Base-by-base conservation (phyloP, 2,113 vertebrate genomes). In the Thinocorus orbignyianus region DNA sequence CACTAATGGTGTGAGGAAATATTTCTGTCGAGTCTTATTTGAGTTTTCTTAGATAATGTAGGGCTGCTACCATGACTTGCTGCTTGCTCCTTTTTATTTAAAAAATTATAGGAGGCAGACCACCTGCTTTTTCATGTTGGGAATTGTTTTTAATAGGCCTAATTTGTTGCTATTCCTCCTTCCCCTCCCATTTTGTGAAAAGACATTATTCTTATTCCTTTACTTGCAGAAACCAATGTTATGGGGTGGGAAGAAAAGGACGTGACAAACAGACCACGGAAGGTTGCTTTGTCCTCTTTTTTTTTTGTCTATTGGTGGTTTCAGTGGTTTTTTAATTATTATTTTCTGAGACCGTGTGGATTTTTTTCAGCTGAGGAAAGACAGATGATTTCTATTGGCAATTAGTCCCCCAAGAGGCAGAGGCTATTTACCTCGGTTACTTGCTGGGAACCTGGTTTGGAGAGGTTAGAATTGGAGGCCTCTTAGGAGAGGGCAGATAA, bases 401-500 rank as follows among this genome's bases (percentile, higher is more conserved):
- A 57, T 95, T 58, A 88, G 6, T 17, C 10, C 26, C 19, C 25
- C 52, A 13, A 31, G 65, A 57, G 33, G 35, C 6, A 37, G 55
- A 74, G 69, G 48, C 8, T 91, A 25, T 92, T 95, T 91, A 81
- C 25, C 61, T 84, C 26, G 13, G 64, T 73, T 81, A 2, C 19
- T 28, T 66, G 13, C 2, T 1, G 0, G 4, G 16, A 7, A 26
- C 2, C 3, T 14, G 2, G 5, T 42, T 64, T 46, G 7, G 33
- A 12, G 31, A 25, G 18, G 20, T 41, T 31, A 6, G 17, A 49
- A 33, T 5, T 82, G 35, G 52, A 48, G 17, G 9, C 5, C 1
- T 86, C 0, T 17, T 8, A 8, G 16, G 28, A 51, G 17, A 4
- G 24, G 6, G 4, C 0, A 5, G 25, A 14, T 11, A 5, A 64